Base-by-base conservation (phyloP, 2,113 vertebrate genomes). In the Cyprinodon tularosa region DNA sequence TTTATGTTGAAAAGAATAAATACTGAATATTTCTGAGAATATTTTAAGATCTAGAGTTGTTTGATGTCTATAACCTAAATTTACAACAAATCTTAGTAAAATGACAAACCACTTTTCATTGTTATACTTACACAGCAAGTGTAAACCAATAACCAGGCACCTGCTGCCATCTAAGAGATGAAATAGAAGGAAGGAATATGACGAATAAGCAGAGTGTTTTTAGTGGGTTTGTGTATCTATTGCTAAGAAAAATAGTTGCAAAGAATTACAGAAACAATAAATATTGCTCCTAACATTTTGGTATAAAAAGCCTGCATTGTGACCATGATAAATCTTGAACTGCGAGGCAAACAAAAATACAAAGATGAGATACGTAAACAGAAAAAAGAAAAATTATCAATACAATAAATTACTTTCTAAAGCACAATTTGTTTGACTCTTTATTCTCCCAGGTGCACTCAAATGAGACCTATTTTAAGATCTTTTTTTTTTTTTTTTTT, bases 71-170 rank as follows among this genome's bases (percentile, higher is more conserved):
- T 53, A 20, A 53, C 6, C 7, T 53, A 17, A 53, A 20, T 53
- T 53, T 53, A n/a, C 17, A 57, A 57, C 10, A 20, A 20, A 53
- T 2, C 1, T 20, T 53, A 0, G 20, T 53, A 7, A 7, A n/a
- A 57, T 20, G 17, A 20, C 17, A n/a, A 57, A n/a, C 17, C 50
- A n/a, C 17, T 57, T 15, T 8, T n/a, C 11, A 44, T 7, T 29
- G 12, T 45, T 5, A 37, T 37, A 66, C 4, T 8, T 20, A 20
- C n/a, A 20, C 50, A 57, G 50, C 50, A 57, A 29, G 1, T 17
- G 14, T 11, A 0, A 75, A 48, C 62, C 39, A 53, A 1, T 0
- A 62, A 29, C 0, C 0, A 36, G 11, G 38, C 57, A 15, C 13
- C 12, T 14, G 10, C 38, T 42, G 50, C 42, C 20, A 12, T 13